Evolutionary conservation across 2,797 vertebrate genomes (phyloP), one percentile per base, ranked within the genome.

Genomic region (Neosilurus hyrtlii): DNA sequence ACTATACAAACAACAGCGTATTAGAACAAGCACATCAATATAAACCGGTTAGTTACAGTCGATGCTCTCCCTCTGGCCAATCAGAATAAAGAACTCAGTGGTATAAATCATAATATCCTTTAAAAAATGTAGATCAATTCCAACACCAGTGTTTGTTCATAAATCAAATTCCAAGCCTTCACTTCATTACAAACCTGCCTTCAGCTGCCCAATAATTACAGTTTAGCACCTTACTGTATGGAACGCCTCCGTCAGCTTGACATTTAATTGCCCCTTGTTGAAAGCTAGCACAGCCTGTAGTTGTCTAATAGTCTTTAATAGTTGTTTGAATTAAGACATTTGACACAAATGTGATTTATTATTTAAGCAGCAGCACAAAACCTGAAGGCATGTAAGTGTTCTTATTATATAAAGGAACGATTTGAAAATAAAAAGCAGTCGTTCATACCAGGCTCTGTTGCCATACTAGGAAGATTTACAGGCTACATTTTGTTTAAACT

Each of bases 261-360:
- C 26, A 57, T 57, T 74, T 74, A 74, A 35, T 74, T 74, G 15
- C 72, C 72, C 72, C 24, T 11, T 57, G 26, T 12, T 74, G 52
- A 74, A 22, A 56, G 9, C 9, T 12, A n/a, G 71, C 71, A 56
- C 24, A 56, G n/a, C 24, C 71, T 73, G 71, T 30, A 54, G 51
- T 30, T 73, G 52, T 73, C 52, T 56, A 56, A 73, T 54, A 56
- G 56, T 73, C 15, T 26, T 73, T 54, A 26, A 54, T 37, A 14
- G 30, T 59, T 22, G 56, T 43, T n/a, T 9, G n/a, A n/a, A 43
- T 43, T 61, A 76, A 30, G 54, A 2, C 54, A 59, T 0, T 37
- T 15, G 15, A 74, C 54, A 10, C 30, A 15, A 75, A 61, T 35
- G 52, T 22, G 72, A 75, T 35, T 75, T 75, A 57, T 37, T 57